A percentile compares a stretch with the other conserved stretches of the same genome.
These are phyloP conservation scores for Gallinago jamesoni DNA, from an alignment of 2,113 vertebrate genomes.

Conservation along the genomic window DNA sequence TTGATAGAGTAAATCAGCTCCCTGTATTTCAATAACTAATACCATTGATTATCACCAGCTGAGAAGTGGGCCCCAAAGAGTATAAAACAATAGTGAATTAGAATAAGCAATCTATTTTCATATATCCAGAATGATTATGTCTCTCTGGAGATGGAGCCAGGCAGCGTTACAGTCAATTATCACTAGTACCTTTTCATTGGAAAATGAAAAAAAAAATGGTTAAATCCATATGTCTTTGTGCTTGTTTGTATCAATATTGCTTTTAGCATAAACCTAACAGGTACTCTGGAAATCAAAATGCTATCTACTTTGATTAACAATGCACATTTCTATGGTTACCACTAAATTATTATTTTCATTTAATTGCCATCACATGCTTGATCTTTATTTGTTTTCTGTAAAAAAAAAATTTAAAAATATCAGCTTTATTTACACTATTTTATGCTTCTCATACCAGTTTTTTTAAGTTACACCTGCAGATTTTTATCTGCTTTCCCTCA, in stretches of 20 bases:
- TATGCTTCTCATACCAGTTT: constrained; percentile 74
- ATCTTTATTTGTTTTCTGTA: constrained; percentile 42
- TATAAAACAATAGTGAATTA: constrained; percentile 47
- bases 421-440: constrained; percentile 64
- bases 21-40: constrained; percentile 6
- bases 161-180: constrained; percentile 40
- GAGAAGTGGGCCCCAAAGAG: constrained; percentile 29
- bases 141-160: constrained; percentile 35
- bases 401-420: background rate
- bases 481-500: constrained; percentile 84
- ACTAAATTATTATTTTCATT: background rate
- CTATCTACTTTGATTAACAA: background rate
- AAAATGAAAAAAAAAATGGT: background rate
- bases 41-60: constrained; percentile 18
- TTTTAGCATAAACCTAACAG: background rate
- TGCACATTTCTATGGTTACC: background rate
- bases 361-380: constrained; percentile 4
- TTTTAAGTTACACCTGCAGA: constrained; percentile 82
- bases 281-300: background rate
- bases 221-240: background rate
- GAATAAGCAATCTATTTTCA: constrained; percentile 60
- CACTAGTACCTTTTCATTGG: constrained; percentile 13
- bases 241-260: background rate
- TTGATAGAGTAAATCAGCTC: background rate
- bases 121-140: constrained; percentile 57